Evolutionary conservation across 2,888 invertebrate genomes (phyloP).

Genomic region (Nomada fabriciana): DNA sequence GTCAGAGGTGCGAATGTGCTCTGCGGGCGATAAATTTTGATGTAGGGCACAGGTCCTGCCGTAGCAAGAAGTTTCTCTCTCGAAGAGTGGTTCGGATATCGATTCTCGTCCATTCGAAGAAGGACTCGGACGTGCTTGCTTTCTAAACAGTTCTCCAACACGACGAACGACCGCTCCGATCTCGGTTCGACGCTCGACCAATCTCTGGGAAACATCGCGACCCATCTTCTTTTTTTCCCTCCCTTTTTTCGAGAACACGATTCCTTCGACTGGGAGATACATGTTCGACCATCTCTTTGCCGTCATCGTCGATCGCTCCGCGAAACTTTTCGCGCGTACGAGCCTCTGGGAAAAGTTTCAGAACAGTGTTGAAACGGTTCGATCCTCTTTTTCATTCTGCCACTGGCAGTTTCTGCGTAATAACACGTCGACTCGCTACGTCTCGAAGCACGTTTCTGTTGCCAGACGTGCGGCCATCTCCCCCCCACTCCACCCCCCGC

Average conservation of each 20-base stretch:
- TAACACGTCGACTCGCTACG: conserved; percentile 35
- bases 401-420: conserved; percentile 32
- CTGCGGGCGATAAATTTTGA: conserved; percentile 31
- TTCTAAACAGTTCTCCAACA: conserved; percentile 60
- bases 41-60: conserved; percentile 18
- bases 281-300: conserved; percentile 26
- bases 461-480: background rate
- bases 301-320: conserved; percentile 22
- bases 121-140: conserved; percentile 59
- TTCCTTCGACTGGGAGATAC: conserved; percentile 53
- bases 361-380: background rate
- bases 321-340: conserved; percentile 53
- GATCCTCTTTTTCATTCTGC: conserved; percentile 3
- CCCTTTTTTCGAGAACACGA: conserved; percentile 39
- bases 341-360: conserved; percentile 32
- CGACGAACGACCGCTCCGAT: conserved; percentile 51
- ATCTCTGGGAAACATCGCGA: conserved; percentile 56
- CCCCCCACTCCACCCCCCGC: too few species aligned
- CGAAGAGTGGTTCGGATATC: conserved; percentile 49
- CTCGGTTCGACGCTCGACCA: conserved; percentile 58
- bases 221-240: background rate
- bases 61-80: conserved; percentile 29
- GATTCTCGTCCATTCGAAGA: conserved; percentile 72
- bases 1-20: conserved; percentile 4
- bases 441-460: conserved; percentile 15